Evolutionary conservation across 2,113 vertebrate species (phyloP).

Genomic region (Coracopsis vasa): DNA sequence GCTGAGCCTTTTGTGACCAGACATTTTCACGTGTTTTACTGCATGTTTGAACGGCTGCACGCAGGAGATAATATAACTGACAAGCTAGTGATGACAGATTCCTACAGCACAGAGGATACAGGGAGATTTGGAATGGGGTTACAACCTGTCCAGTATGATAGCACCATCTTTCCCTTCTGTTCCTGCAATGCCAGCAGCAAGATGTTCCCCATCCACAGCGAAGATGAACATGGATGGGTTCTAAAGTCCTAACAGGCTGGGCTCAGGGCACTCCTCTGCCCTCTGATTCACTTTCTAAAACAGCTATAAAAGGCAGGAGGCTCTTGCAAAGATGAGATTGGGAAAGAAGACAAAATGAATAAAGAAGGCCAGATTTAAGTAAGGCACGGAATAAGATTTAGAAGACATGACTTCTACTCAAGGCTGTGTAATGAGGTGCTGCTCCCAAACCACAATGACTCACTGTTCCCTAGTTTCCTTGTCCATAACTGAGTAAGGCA

Average conservation of each 20-base stretch:
- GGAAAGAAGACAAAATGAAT: background rate
- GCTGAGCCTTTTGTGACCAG: slow-evolving; percentile 44
- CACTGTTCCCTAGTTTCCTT: background rate
- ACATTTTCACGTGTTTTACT: background rate
- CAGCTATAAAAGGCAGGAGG: background rate
- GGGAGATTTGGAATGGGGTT: background rate
- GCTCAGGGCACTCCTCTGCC: background rate
- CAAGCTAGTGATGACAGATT: background rate
- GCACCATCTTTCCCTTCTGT: background rate
- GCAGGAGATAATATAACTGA: slow-evolving; percentile 30
- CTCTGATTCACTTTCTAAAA: background rate
- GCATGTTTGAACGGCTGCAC: background rate
- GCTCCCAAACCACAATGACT: background rate
- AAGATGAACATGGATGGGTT: background rate
- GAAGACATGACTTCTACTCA: background rate
- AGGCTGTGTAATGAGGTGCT: background rate
- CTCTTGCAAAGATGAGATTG: background rate
- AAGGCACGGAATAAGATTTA: background rate
- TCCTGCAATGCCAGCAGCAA: background rate
- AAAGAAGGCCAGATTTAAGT: background rate
- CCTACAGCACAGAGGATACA: background rate
- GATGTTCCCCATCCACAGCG: background rate
- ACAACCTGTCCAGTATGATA: background rate
- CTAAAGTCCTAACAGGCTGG: background rate
- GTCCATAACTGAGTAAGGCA: background rate